Base-by-base conservation (phyloP, 2,113 vertebrate genomes). In the Ophiodon elongatus region DNA sequence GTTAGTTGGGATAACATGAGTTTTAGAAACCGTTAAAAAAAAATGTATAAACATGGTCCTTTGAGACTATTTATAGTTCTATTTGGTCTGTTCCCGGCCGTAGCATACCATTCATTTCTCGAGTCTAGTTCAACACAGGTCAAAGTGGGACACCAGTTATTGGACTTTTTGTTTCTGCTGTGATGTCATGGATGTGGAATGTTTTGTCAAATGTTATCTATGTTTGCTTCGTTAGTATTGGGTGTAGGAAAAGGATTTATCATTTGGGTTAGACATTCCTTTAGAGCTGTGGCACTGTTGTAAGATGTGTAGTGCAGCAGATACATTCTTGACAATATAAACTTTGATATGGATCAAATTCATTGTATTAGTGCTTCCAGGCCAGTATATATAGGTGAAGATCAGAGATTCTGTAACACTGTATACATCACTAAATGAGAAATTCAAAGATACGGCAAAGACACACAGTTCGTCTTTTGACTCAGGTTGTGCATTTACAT, bases 161-260 rank as follows among this genome's bases (percentile, higher is more conserved):
- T 69, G 17, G 54, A 69, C n/a, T 59, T 47, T 71, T 35, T 33
- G 17, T 29, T 45, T 60, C 29, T 60, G 43, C 33, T 66, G 29
- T 83, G 82, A 15, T n/a, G 47, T 70, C 62, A 85, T 52, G 15
- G n/a, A 59, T 3, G 29, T 41, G 47, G 39, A 89, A 79, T 71
- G 76, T 71, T 66, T 80, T 50, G 37, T 62, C 45, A 8, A 76
- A 81, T 54, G 54, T 80, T 66, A 83, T 79, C 76, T 85, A 0
- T n/a, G n/a, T 72, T 74, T 73, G 52, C 27, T 79, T 45, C 43
- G n/a, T 14, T 41, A 8, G 33, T 33, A 23, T 35, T 29, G 27
- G 0, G 5, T 45, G 27, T 9, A 54, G 56, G 31, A 13, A 75
- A 52, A 64, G 6, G 17, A 67, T 7, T 4, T 29, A 50, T 37